Percentiles rank a stretch among this genome's conserved stretches.
Evolutionary conservation across 2,888 invertebrate species (phyloP).

Genomic region (Tromatobia lineatoria): DNA sequence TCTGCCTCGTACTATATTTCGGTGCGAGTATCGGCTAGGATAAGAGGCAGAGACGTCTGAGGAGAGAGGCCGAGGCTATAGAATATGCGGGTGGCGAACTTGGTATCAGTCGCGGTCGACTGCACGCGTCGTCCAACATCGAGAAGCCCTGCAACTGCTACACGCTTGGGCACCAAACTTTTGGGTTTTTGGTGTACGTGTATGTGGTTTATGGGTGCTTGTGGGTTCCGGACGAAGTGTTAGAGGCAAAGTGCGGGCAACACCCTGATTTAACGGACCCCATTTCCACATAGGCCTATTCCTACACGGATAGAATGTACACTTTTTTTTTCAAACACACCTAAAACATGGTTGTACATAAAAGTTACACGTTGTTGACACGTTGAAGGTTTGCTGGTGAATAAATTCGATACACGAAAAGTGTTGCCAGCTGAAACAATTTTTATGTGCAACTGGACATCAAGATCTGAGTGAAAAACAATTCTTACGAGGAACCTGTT

Average conservation of each 20-base stretch:
- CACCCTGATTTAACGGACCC: too few species aligned
- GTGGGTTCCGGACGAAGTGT: neutral
- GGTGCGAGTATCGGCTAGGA: slow-evolving; percentile 22
- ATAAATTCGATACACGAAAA: too few species aligned
- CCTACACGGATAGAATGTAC: too few species aligned
- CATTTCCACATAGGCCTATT: too few species aligned
- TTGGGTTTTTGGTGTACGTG: slow-evolving; percentile 36
- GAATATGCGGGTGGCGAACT: slow-evolving; percentile 74
- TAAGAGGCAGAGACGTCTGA: slow-evolving; percentile 39
- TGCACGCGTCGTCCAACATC: slow-evolving; percentile 74
- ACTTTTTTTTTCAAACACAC: too few species aligned
- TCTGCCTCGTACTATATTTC: slow-evolving; percentile 40
- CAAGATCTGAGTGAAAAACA: too few species aligned
- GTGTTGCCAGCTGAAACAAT: too few species aligned
- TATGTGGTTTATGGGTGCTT: neutral
- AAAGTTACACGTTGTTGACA: too few species aligned
- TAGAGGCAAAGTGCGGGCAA: neutral
- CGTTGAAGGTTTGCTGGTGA: too few species aligned
- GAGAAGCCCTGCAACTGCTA: slow-evolving; percentile 64
- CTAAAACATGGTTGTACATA: too few species aligned
- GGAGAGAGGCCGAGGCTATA: slow-evolving; percentile 35
- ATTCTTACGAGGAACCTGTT: too few species aligned
- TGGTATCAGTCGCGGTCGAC: slow-evolving; percentile 76
- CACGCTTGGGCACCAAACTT: slow-evolving; percentile 75
- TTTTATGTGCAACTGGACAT: too few species aligned